Conservation (phyloP, 2,113 vertebrate genomes). For the Aphyosemion australe region DNA sequence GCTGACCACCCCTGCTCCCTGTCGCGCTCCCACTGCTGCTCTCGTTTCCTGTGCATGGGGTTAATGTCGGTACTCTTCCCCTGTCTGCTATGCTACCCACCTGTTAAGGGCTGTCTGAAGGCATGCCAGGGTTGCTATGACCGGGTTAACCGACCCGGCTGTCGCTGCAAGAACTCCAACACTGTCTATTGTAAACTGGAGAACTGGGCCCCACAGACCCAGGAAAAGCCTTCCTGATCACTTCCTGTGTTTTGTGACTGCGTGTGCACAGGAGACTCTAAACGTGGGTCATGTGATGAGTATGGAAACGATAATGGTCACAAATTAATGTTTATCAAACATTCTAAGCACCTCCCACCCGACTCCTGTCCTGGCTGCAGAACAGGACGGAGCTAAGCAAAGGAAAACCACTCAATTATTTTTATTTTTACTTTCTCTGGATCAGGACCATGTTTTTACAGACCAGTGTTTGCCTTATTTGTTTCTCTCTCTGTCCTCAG, state of each 20-base stretch:
- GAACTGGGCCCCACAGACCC: conserved; percentile 85
- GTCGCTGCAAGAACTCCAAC: conserved; percentile 98
- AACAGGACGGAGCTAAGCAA: conserved; percentile 66
- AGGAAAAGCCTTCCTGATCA: conserved; percentile 91
- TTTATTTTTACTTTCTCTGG: conserved; percentile 62
- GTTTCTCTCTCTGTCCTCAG: conserved; percentile 78
- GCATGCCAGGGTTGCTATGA: conserved; percentile 91
- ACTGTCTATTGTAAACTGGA: conserved; percentile 98
- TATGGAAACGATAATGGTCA: conserved; percentile 66
- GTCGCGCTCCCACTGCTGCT: conserved; percentile 92
- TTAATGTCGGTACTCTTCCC: conserved; percentile 90
- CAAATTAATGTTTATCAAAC: conserved; percentile 74
- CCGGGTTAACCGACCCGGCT: conserved; percentile 89
- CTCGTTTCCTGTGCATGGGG: conserved; percentile 96
- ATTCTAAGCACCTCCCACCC: conserved; percentile 69
- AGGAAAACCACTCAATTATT: conserved; percentile 74
- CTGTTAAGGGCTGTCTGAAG: conserved; percentile 90
- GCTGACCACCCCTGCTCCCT: conserved; percentile 96
- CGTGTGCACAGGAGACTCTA: conserved; percentile 36
- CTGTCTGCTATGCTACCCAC: conserved; percentile 96
- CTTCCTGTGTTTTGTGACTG: conserved; percentile 33
- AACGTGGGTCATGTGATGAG: conserved; percentile 68
- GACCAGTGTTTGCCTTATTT: conserved; percentile 77
- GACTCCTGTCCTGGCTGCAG: conserved; percentile 43
- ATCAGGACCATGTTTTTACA: conserved; percentile 75